Conservation (phyloP, 2,888 invertebrate species). For the Hybos culiciformis region DNA sequence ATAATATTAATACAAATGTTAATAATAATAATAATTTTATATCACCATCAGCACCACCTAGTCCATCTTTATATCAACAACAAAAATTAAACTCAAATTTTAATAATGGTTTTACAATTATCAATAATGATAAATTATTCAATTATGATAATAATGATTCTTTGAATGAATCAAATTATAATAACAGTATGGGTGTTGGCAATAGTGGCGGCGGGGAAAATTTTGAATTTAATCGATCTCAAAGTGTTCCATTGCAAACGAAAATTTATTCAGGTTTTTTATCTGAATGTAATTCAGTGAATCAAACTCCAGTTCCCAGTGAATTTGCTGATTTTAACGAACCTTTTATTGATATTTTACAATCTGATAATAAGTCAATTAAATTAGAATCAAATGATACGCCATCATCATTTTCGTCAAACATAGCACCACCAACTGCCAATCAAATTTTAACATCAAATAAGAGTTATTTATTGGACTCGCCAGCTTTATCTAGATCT, state of each 20-base stretch:
- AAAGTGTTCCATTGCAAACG: constrained; percentile 61
- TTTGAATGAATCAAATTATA: not conserved
- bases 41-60: constrained; percentile 49
- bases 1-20: not conserved
- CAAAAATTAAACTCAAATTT: constrained; percentile 15
- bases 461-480: constrained; percentile 11
- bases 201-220: constrained; percentile 6
- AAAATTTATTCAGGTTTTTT: constrained; percentile 22
- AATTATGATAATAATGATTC: constrained; percentile 37
- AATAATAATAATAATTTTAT: constrained; percentile 12
- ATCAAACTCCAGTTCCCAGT: constrained; percentile 53
- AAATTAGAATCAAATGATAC: constrained; percentile 11
- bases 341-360: constrained; percentile 17
- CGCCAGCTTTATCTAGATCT: constrained; percentile 5
- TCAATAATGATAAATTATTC: constrained; percentile 23
- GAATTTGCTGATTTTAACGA: constrained; percentile 57
- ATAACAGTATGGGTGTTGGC: not conserved
- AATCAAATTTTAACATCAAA: constrained; percentile 15
- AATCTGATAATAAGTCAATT: constrained; percentile 11
- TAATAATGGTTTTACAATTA: constrained; percentile 20
- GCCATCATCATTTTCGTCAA: constrained; percentile 17
- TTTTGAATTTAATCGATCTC: constrained; percentile 44
- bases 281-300: constrained; percentile 49
- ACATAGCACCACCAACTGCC: not conserved
- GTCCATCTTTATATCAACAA: constrained; percentile 38